Evolutionary conservation across 23 tunicate genomes (phyloP), one percentile per base, ranked within the genome.

Genomic region (Botrylloides violaceus): DNA sequence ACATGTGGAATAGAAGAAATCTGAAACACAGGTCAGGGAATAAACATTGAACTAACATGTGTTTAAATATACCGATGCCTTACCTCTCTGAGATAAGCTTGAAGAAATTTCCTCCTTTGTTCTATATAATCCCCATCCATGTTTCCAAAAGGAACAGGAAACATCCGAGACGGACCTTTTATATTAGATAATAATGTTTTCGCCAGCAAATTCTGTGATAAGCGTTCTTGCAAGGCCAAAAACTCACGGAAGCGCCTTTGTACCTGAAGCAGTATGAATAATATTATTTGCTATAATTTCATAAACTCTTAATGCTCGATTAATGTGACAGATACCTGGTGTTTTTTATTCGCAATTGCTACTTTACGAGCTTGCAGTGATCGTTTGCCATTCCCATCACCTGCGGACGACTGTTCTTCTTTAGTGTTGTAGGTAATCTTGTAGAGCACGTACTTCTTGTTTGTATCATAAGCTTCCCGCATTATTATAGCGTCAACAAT

Each of bases 101-200:
- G 97, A 22, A 90, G 50, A 58, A 90, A 83, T 49, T 66, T 73
- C 39, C 85, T 58, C 62, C 97, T 66, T 65, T 90, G 78, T 36
- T 90, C 97, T 25, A 90, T 83, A 71, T 83, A 90, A 32, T 79
- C 90, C 33, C 71, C 78, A 59, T 90, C 97, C 90, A 90, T 83
- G 79, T 90, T 90, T 28, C 97, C 97, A 38, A 90, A 84, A 1
- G 97, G 90, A 84, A 90, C 86, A 19, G 96, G 96, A 58, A 90
- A 90, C 89, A 83, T 90, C 32, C 90, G 37, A n/a, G 97, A 90
- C 20, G 97, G 97, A 4, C 80, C 97, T 18, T 64, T 49, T n/a
- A 90, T 80, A 25, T 79, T 26, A 21, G 27, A n/a, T 34, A 83
- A 49, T 70, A 83, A 29, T 19, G 80, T 77, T 32, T 70, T 71